Percentiles rank a stretch among this genome's conserved stretches.
Conservation (phyloP, 2,113 vertebrate species). For the Galemys pyrenaicus region DNA sequence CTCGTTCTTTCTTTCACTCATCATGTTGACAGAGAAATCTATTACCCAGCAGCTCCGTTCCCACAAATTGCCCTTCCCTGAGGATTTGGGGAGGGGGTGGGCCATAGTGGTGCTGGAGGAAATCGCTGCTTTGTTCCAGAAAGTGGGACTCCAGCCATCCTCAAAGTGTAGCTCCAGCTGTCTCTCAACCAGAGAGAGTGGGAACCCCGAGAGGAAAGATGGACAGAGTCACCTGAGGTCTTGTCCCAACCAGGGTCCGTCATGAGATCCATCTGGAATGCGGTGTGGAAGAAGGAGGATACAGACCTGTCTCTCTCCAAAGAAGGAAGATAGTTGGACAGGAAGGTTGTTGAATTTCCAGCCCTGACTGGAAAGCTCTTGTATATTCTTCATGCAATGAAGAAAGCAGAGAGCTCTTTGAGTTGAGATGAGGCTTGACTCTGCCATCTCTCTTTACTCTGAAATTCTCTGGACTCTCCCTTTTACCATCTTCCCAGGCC, state of each 20-base stretch:
- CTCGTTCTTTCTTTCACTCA: constrained; percentile 90
- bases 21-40: constrained; percentile 95
- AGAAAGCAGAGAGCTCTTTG: fast-evolving
- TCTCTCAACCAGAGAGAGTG: background rate
- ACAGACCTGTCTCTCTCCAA: background rate
- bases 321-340: background rate
- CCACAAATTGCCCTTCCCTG: constrained; percentile 86
- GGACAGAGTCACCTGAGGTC: background rate
- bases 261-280: background rate
- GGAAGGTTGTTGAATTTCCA: fast-evolving
- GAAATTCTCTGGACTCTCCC: fast-evolving
- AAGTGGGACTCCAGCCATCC: constrained; percentile 53
- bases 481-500: fast-evolving
- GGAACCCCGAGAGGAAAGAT: background rate
- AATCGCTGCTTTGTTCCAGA: constrained; percentile 77
- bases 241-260: background rate
- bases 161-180: background rate
- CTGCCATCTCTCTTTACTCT: background rate
- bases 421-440: background rate
- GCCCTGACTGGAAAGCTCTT: background rate
- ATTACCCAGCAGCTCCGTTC: constrained; percentile 90
- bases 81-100: constrained; percentile 73
- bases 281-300: fast-evolving
- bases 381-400: fast-evolving
- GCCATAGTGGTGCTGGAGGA: constrained; percentile 65